Evolutionary conservation across 1,140 invertebrate species (phyloP).

Genomic region (Sesamia nonagrioides): DNA sequence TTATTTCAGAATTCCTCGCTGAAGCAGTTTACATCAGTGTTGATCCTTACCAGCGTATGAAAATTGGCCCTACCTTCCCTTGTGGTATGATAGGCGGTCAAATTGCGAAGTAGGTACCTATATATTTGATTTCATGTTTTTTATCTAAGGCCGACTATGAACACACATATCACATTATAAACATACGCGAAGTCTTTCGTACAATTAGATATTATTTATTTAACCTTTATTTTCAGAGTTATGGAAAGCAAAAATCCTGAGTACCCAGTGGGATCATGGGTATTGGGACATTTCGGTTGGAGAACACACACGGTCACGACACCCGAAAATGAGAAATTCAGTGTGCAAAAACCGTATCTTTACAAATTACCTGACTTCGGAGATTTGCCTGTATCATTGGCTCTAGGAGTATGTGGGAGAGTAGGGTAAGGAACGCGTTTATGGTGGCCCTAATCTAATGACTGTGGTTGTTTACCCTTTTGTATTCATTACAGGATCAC

Average conservation of each 20-base stretch:
- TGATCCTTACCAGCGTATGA: slow-evolving; percentile 84
- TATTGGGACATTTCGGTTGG: slow-evolving; percentile 88
- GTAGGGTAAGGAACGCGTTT: slow-evolving; percentile 85
- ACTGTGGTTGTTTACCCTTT: too few relatives aligned
- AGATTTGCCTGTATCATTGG: slow-evolving; percentile 86
- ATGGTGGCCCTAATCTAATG: not conserved
- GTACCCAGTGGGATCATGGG: slow-evolving; percentile 84
- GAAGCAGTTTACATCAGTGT: slow-evolving; percentile 83
- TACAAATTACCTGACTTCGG: slow-evolving; percentile 86
- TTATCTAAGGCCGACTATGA: not conserved
- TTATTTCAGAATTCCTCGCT: slow-evolving; percentile 79
- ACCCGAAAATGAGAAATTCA: slow-evolving; percentile 63
- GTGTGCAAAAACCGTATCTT: slow-evolving; percentile 58
- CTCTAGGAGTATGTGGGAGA: slow-evolving; percentile 89
- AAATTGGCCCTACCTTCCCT: slow-evolving; percentile 57
- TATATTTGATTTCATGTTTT: not conserved
- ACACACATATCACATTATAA: too few relatives aligned
- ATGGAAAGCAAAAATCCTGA: slow-evolving; percentile 84
- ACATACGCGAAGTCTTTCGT: too few relatives aligned
- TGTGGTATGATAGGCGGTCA: slow-evolving; percentile 72
- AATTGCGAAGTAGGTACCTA: slow-evolving; percentile 64
- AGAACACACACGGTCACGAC: slow-evolving; percentile 78
- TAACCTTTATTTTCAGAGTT: slow-evolving; percentile 64
- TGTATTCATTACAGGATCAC: slow-evolving; percentile 90
- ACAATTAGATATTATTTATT: not conserved